phyloP scores from a whole-genome alignment of 2,113 vertebrate species.

The Ginglymostoma cirratum region DNA sequence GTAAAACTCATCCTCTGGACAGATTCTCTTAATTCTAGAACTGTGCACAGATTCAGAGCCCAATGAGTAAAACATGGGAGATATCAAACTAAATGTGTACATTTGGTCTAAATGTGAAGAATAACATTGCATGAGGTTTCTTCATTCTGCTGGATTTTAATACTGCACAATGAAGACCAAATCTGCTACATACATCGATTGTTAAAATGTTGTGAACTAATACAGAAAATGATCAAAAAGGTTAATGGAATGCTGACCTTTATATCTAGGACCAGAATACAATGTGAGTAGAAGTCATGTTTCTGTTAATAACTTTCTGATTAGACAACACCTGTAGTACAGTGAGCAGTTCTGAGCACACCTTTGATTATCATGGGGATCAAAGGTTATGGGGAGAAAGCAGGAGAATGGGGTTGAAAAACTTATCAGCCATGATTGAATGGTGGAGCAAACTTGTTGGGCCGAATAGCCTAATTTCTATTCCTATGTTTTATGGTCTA shows the following conservation, averaged over 20 bases:
- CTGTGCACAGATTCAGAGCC: background rate
- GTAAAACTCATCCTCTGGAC: background rate
- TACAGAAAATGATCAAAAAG: background rate
- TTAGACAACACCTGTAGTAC: background rate
- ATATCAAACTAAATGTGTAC: background rate
- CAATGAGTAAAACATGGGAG: background rate
- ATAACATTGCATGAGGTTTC: background rate
- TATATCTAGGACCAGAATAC: background rate
- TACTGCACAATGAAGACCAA: background rate
- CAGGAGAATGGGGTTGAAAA: no score
- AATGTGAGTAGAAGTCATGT: background rate
- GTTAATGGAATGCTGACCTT: background rate
- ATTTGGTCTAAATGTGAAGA: background rate
- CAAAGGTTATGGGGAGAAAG: no score
- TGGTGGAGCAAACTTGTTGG: no score
- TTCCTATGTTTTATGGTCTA: no score
- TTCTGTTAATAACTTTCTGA: background rate
- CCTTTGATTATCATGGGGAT: background rate
- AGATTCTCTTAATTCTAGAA: background rate
- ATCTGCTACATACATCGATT: background rate
- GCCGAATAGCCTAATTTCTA: no score
- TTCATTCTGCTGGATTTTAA: background rate
- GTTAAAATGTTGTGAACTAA: background rate
- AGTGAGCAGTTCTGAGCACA: background rate
- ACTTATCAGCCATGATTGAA: no score